These are phyloP conservation scores for Ciconia maguari DNA, from an alignment of 2,113 vertebrate species.

Conservation along the genomic window DNA sequence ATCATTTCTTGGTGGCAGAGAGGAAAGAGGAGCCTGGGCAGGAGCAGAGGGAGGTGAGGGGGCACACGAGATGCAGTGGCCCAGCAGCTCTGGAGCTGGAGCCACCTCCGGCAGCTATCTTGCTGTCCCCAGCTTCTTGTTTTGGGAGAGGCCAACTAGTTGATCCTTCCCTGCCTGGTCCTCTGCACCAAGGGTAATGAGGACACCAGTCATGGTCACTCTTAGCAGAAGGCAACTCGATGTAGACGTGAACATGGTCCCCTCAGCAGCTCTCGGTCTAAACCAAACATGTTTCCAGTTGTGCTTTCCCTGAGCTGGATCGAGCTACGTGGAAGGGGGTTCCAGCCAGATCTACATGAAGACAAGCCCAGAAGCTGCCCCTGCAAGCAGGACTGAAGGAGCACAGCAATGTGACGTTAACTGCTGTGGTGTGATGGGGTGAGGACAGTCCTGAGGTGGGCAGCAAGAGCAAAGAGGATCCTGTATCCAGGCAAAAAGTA, in stretches of 20 bases:
- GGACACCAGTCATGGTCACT: not conserved
- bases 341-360: not conserved
- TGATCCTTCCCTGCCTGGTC: not conserved
- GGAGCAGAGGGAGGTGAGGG: rapidly evolving
- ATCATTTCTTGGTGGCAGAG: not conserved
- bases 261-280: not conserved
- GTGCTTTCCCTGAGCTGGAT: not conserved
- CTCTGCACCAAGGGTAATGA: not conserved
- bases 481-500: not conserved
- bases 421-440: not conserved
- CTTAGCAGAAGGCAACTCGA: not conserved
- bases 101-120: not conserved
- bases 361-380: not conserved
- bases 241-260: not conserved
- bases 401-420: rapidly evolving
- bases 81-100: not conserved
- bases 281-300: not conserved
- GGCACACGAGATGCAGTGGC: rapidly evolving
- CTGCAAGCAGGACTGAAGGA: not conserved
- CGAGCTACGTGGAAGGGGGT: not conserved
- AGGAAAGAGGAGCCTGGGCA: not conserved
- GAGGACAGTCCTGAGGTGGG: rapidly evolving
- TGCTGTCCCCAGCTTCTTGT: not conserved
- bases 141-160: not conserved
- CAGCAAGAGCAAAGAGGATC: not conserved